These are phyloP conservation scores for Rhadina sibilatrix DNA, from an alignment of 2,113 vertebrate species.

Conservation along the genomic window DNA sequence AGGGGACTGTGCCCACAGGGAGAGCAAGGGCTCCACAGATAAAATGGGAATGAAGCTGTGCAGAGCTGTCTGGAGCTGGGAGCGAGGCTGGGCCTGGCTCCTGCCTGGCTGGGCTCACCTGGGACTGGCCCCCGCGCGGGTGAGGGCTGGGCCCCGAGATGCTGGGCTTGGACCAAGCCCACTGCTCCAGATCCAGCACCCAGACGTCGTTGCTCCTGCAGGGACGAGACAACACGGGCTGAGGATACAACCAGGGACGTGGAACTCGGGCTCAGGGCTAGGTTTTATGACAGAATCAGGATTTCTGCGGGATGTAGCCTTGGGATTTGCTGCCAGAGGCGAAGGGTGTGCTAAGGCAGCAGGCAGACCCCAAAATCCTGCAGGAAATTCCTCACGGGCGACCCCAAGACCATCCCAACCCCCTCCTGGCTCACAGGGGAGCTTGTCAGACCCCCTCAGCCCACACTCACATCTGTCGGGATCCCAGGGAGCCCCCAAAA, in stretches of 20 bases:
- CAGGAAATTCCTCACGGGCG: rapidly evolving
- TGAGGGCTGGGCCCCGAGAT: conserved; percentile 88
- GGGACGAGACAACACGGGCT: background rate
- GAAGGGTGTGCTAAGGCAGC: background rate
- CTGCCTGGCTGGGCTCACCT: conserved; percentile 74
- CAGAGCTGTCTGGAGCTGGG: background rate
- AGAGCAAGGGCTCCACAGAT: background rate
- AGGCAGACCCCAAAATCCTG: background rate
- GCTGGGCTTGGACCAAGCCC: conserved; percentile 94
- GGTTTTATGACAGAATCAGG: background rate
- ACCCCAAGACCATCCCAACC: background rate
- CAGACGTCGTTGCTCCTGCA: conserved; percentile 96
- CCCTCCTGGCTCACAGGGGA: rapidly evolving
- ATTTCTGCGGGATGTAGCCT: background rate
- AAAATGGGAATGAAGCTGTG: background rate
- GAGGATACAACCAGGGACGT: rapidly evolving
- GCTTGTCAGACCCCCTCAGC: background rate
- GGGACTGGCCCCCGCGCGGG: conserved; percentile 93
- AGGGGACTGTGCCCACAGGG: background rate
- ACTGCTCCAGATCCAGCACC: conserved; percentile 96
- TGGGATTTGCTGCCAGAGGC: rapidly evolving
- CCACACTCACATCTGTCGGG: conserved; percentile 90
- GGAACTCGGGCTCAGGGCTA: rapidly evolving
- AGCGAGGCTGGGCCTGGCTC: background rate
- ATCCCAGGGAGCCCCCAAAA: conserved; percentile 94